Base-by-base conservation (phyloP, 64 coral and sea anemone species). In the Dendrophyllia cribrosa region DNA sequence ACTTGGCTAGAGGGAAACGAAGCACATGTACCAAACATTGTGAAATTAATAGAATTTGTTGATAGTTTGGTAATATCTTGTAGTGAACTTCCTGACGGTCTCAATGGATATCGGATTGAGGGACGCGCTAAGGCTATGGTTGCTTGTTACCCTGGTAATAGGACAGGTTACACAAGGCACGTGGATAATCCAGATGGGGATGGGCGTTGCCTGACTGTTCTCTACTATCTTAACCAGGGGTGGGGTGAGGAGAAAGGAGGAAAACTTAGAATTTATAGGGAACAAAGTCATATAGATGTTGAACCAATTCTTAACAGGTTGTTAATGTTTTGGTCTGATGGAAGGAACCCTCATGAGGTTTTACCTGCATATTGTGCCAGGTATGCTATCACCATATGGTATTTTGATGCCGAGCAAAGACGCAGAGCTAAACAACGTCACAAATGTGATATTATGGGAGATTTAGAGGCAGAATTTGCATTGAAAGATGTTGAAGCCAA, bases 281-380 rank as follows among this genome's bases (percentile, higher is more conserved):
- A 83, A 49, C 59, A 72, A 11, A 51, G 22, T 23, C 46, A 88
- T 58, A 66, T 93, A 59, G 97, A 98, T 88, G 70, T 98, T 10
- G 91, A 98, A 83, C 97, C 97, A 44, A 6, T 96, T 14, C 92
- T 93, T 50, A 95, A 98, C 43, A 78, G 97, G 69, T 66, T 98
- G n/a, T 68, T 98, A 13, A 16, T 98, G 70, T 98, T 98, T 85
- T 98, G 97, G 97, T 96, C 97, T 15, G 94, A 98, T 87, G 90
- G 60, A 13, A 80, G 97, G 2, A 95, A 90, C 48, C 97, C 97
- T 20, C 97, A 98, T 72, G 97, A 98, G 65, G 97, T 98, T 46
- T 66, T 98, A 16, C 94, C 97, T 7, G 82, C 94, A 12, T 62
- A 93, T 25, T 66, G 59, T 70, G 73, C 77, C 7, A 75, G 97